Percentiles rank a stretch among this genome's conserved stretches.
phyloP scores from a whole-genome alignment of 2,797 vertebrate species.

The Microctenopoma steveboyesi region DNA sequence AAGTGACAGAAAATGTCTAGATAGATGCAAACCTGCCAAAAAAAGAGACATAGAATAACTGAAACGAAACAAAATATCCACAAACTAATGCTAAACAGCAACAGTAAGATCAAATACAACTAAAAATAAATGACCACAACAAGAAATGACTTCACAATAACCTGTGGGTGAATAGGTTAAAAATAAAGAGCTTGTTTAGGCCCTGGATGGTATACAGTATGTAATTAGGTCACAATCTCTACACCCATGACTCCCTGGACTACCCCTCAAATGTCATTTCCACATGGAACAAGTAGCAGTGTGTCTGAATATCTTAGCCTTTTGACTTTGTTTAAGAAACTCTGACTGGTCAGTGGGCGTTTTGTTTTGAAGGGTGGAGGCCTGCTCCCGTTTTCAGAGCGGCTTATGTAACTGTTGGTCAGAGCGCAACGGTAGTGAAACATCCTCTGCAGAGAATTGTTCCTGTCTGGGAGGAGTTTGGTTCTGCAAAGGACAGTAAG shows the following conservation, averaged over 20 bases:
- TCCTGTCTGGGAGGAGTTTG: slow-evolving; percentile 64
- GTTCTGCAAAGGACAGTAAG: slow-evolving; percentile 40
- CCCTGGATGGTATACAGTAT: too few relatives aligned
- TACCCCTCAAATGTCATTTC: not conserved
- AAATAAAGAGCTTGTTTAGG: too few relatives aligned
- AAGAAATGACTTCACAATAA: not conserved
- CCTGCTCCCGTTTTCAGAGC: slow-evolving; percentile 41
- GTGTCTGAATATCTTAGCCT: slow-evolving; percentile 25
- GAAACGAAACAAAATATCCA: not conserved
- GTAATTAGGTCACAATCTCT: not conserved
- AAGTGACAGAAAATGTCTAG: not conserved
- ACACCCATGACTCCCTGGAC: not conserved
- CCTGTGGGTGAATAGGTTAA: too few relatives aligned
- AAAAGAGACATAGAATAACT: not conserved
- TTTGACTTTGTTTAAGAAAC: slow-evolving; percentile 21
- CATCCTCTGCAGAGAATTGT: slow-evolving; percentile 61
- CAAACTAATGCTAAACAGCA: not conserved
- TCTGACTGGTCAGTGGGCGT: slow-evolving; percentile 42
- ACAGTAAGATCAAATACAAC: not conserved
- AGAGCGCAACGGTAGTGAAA: slow-evolving; percentile 56
- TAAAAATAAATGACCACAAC: not conserved
- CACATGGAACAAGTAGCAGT: slow-evolving; percentile 9
- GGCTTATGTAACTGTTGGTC: slow-evolving; percentile 69
- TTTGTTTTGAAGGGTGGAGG: slow-evolving; percentile 66
- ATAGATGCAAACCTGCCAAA: not conserved